Percentiles rank a stretch among this genome's conserved stretches.
Evolutionary conservation across 2,113 vertebrate genomes (phyloP).

Genomic region (Mellivora capensis): DNA sequence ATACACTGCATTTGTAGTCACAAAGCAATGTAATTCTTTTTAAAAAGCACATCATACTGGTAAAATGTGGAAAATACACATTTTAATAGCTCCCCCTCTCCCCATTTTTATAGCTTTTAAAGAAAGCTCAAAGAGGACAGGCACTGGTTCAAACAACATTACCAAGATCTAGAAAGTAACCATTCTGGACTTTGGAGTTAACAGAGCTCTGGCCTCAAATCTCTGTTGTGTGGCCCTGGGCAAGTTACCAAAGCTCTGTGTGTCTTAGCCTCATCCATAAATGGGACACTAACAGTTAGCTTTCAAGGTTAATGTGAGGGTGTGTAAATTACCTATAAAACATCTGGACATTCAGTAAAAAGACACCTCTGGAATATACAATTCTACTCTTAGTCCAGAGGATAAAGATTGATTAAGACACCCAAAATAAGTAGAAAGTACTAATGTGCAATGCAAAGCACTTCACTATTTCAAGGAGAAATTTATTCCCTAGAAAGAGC

Average conservation of each 20-base stretch:
- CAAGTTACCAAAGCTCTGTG: neutral
- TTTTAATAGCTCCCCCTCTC: neutral
- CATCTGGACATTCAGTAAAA: neutral
- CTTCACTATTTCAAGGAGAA: neutral
- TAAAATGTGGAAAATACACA: neutral
- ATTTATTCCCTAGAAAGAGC: neutral
- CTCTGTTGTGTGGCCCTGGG: neutral
- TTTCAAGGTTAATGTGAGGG: neutral
- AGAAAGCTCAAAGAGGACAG: neutral
- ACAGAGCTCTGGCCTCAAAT: neutral
- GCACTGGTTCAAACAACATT: neutral
- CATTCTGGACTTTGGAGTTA: neutral
- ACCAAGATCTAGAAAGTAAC: neutral
- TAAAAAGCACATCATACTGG: neutral
- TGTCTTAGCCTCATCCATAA: neutral
- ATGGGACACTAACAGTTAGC: neutral
- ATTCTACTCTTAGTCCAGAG: neutral
- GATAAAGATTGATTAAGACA: neutral
- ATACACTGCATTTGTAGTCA: neutral
- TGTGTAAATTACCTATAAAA: neutral
- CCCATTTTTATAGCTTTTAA: neutral
- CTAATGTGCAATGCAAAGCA: neutral
- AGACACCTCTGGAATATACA: neutral
- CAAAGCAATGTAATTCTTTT: neutral
- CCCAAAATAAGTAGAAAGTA: neutral